Base-by-base conservation (phyloP, 2,888 invertebrate species). In the Macaria liturata region DNA sequence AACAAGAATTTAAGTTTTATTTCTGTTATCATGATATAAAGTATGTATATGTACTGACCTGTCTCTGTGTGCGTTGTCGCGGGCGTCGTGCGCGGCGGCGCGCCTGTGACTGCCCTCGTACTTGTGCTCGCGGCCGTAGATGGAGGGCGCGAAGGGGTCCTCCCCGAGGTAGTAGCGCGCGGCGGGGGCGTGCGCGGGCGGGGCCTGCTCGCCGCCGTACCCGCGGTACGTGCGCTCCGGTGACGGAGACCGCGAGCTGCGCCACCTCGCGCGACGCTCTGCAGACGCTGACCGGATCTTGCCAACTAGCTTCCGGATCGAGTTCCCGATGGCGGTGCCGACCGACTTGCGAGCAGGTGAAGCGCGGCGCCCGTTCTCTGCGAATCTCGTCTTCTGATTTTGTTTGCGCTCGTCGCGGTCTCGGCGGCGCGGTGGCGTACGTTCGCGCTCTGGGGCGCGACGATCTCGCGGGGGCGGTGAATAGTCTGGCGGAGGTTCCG, bases 91-190 rank as follows among this genome's bases (percentile, higher is more conserved):
- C 62, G 78, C 86, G 78, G 83, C 83, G 71, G 82, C 76, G 72
- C 92, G 89, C 71, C 88, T 89, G 62, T 94, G 87, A 84, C 93
- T 93, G 76, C 94, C 94, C 84, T 95, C 95, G 89, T 97, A 96
- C 80, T 96, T 96, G 84, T 96, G 96, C 86, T 97, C 97, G 74
- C 96, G 94, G 64, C 97, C 96, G 84, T 96, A 97, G 79, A 96
- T 95, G 85, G 95, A 96, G 65, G 95, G 95, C 57, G 95, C 95
- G 83, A 96, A 97, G 34, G 97, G 97, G 91, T 97, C 97, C 88
- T 97, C 97, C 43, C 97, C 97, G 68, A 97, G 93, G 84, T 97
- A 97, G 88, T 97, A 97, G 68, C 95, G 96, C 64, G 95, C 93
- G 8, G 95, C 95, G 62, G 86, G 85, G 70, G 78, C 78, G 8